A percentile compares a stretch with the other conserved stretches of the same genome.
Conservation (phyloP, 1,140 invertebrate genomes). For the Conopomorpha cramerella region DNA sequence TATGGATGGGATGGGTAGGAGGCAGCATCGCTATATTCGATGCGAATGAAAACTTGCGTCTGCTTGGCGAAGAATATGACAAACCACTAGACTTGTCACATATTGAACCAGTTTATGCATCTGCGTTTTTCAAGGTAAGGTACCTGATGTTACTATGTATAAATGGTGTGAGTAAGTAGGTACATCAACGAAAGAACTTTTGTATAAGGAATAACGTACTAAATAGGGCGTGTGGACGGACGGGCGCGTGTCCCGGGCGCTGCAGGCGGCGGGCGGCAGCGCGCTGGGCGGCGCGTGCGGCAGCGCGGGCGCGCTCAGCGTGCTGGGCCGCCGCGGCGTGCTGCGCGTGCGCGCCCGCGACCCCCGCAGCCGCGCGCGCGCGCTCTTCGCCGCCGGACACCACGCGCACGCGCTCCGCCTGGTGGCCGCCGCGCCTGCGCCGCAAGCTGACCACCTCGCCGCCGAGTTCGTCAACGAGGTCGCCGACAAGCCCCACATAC, state of each 20-base stretch:
- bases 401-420: constrained; percentile 63
- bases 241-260: constrained; percentile 66
- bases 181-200: no score
- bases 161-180: no score
- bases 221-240: constrained; percentile 77
- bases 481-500: constrained; percentile 28
- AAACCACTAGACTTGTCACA: constrained; percentile 81
- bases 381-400: constrained; percentile 57
- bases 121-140: constrained; percentile 85
- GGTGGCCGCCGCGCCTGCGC: constrained; percentile 21
- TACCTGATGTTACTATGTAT: neutral
- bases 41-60: constrained; percentile 81
- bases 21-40: constrained; percentile 86
- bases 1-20: constrained; percentile 91
- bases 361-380: constrained; percentile 46
- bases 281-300: constrained; percentile 80
- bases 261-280: constrained; percentile 55
- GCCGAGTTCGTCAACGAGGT: constrained; percentile 22
- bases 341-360: constrained; percentile 80
- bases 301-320: constrained; percentile 78
- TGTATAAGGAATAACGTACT: no score
- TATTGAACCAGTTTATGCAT: constrained; percentile 87
- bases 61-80: constrained; percentile 89
- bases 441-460: constrained; percentile 19
- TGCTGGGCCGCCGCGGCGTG: constrained; percentile 83